Percentiles rank a stretch among this genome's conserved stretches.
Evolutionary conservation across 2,113 vertebrate genomes (phyloP).

Genomic region (Coracopsis vasa): DNA sequence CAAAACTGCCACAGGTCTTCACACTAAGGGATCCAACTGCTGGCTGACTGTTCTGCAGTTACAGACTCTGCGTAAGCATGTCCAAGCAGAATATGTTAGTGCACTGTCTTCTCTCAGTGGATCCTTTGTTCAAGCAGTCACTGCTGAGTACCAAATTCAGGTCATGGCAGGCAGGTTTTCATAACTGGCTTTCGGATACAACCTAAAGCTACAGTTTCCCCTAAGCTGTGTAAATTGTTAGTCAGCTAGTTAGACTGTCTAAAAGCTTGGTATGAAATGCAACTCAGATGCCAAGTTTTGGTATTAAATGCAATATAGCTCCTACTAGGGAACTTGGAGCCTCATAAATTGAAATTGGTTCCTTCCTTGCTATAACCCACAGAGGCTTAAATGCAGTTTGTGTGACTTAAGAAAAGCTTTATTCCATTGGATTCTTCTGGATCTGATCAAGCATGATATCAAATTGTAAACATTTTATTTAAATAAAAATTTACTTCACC

Average conservation of each 20-base stretch:
- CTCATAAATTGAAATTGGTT: neutral
- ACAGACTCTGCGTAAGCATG: neutral
- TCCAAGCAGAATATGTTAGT: neutral
- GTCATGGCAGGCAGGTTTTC: neutral
- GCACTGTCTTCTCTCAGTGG: neutral
- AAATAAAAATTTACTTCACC: neutral
- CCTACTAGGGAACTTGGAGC: accelerated
- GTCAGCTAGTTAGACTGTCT: neutral
- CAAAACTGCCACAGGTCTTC: neutral
- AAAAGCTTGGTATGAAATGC: neutral
- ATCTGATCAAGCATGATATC: neutral
- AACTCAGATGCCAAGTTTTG: neutral
- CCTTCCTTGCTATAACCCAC: neutral
- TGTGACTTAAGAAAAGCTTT: neutral
- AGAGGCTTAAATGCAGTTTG: neutral
- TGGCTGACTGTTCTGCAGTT: neutral
- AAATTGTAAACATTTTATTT: neutral
- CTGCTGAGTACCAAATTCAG: neutral
- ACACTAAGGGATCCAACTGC: neutral
- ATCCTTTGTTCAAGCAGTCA: neutral
- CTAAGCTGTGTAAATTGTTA: neutral
- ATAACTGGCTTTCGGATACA: neutral
- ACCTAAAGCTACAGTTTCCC: neutral
- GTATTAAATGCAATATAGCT: neutral
- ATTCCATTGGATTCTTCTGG: neutral